phyloP scores from a whole-genome alignment of 2,888 invertebrate genomes.

The Xestia xanthographa region DNA sequence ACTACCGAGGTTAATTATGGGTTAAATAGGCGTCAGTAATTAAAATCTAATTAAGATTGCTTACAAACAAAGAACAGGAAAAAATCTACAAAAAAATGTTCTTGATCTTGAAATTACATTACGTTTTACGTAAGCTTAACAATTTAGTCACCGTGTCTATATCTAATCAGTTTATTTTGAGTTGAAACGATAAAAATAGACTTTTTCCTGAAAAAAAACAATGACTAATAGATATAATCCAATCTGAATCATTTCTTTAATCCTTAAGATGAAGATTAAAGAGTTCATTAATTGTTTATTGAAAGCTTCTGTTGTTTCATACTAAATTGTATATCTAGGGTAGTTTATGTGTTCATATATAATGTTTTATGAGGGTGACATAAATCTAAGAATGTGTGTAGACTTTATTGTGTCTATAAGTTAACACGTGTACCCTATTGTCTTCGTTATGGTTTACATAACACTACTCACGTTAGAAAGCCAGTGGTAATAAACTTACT shows the following conservation, averaged over 20 bases:
- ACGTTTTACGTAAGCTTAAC: constrained; percentile 4
- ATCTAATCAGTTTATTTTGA: constrained; percentile 42
- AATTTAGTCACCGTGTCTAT: neutral
- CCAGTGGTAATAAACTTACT: neutral
- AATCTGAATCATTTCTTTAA: constrained; percentile 17
- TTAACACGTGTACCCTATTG: neutral
- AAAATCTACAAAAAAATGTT: neutral
- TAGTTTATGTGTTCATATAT: neutral
- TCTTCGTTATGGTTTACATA: neutral
- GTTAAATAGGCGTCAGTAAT: neutral
- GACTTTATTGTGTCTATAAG: neutral
- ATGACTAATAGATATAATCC: constrained; percentile 28
- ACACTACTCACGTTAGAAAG: neutral
- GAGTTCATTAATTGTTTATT: constrained; percentile 15
- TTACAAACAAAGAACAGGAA: constrained; percentile 26
- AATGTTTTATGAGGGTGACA: neutral
- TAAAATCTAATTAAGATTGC: neutral
- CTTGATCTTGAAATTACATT: neutral
- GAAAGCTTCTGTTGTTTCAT: neutral
- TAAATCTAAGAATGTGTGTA: neutral
- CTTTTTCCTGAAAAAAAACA: constrained; percentile 17
- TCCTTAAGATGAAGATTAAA: constrained; percentile 15
- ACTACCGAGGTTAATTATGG: neutral
- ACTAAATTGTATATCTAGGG: neutral
- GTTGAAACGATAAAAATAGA: constrained; percentile 21